Conservation (phyloP, 2,113 vertebrate species). For the Ophthalmotilapia sp. region DNA sequence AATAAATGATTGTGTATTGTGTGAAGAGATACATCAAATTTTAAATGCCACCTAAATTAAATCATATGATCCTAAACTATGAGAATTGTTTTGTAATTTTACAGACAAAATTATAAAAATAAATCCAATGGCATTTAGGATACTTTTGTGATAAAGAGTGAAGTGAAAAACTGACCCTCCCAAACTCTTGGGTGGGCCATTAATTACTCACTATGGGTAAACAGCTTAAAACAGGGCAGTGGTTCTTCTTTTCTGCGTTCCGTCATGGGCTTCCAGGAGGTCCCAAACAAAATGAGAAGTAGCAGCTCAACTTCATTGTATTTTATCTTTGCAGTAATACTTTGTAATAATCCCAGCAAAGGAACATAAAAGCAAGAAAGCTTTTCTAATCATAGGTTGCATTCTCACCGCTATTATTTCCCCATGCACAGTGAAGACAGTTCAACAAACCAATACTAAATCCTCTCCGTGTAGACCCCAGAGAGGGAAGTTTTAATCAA, state of each 20-base stretch:
- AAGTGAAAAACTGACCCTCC: not conserved
- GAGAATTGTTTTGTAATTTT: not conserved
- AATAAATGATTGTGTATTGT: not conserved
- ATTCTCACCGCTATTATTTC: conserved; percentile 7
- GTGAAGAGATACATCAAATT: not conserved
- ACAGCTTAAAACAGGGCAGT: not conserved
- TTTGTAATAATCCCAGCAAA: not conserved
- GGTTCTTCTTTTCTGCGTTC: not conserved
- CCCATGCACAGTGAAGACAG: not conserved
- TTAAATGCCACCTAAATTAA: not conserved
- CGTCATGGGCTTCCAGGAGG: not conserved
- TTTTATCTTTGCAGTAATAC: conserved; percentile 11
- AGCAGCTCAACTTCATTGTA: conserved; percentile 13
- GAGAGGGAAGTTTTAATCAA: conserved; percentile 2
- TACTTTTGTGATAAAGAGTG: not conserved
- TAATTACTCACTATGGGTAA: not conserved
- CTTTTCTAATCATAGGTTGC: conserved; percentile 21
- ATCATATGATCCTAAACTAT: not conserved
- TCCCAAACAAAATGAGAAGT: not conserved
- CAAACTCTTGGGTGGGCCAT: not conserved
- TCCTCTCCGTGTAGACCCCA: not conserved
- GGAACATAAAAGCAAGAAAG: not conserved
- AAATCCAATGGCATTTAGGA: not conserved
- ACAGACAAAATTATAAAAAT: not conserved
- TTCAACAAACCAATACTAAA: conserved; percentile 4